These are phyloP conservation scores for Calameuta filiformis DNA, from an alignment of 2,888 invertebrate species.

Conservation along the genomic window DNA sequence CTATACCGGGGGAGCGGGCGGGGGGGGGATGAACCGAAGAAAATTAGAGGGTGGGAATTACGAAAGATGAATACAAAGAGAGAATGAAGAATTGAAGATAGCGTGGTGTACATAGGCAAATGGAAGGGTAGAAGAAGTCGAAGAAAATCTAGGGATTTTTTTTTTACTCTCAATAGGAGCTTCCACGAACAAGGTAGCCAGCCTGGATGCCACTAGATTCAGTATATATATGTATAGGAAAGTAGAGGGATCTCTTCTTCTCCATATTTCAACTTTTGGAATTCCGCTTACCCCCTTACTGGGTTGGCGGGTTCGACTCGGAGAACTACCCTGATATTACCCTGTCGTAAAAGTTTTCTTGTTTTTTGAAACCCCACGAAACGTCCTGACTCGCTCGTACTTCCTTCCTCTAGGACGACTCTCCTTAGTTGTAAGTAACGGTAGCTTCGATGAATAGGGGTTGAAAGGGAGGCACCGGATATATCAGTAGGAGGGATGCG, in stretches of 20 bases:
- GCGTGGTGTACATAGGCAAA: background rate
- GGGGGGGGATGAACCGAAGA: background rate
- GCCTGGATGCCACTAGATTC: background rate
- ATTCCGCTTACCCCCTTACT: conserved; percentile 23
- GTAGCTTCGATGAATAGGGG: background rate
- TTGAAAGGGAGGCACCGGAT: background rate
- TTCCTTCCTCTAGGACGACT: background rate
- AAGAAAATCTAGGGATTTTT: background rate
- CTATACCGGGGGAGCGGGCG: background rate
- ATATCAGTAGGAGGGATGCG: background rate
- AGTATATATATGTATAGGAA: background rate
- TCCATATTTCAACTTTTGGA: conserved; percentile 51
- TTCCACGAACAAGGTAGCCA: background rate
- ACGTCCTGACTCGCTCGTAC: background rate
- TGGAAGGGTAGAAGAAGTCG: background rate
- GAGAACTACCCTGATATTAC: background rate
- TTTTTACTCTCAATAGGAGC: background rate
- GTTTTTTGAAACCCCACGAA: conserved; percentile 7
- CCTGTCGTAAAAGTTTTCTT: conserved; percentile 19
- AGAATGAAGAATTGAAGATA: background rate
- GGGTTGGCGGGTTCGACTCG: background rate
- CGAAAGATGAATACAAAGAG: background rate
- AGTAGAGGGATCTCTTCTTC: conserved; percentile 24
- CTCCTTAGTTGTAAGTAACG: background rate
- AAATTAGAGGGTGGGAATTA: background rate